Evolutionary conservation across 2,888 invertebrate species (phyloP).

Genomic region (Dryobotodes eremita): DNA sequence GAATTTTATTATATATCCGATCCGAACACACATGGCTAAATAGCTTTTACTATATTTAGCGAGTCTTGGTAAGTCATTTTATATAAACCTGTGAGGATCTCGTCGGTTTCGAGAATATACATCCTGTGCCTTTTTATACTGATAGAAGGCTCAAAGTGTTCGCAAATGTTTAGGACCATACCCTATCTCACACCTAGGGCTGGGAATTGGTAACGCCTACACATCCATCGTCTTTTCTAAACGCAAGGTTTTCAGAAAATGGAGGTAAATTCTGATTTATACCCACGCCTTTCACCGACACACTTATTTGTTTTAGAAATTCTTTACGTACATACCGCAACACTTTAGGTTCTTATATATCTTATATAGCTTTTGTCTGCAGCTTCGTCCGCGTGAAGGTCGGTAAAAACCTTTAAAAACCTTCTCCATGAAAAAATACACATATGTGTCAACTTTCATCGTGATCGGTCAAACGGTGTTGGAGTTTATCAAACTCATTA

Average conservation of each 20-base stretch:
- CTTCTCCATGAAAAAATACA: not conserved
- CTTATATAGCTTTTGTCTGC: not conserved
- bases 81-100: too few relatives aligned
- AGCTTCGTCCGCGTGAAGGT: rapidly evolving
- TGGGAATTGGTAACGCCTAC: conserved; percentile 41
- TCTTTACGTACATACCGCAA: not conserved
- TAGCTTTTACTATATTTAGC: too few relatives aligned
- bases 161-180: not conserved
- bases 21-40: too few relatives aligned
- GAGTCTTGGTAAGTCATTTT: too few relatives aligned
- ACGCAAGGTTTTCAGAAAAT: conserved; percentile 28
- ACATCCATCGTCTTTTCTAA: conserved; percentile 21
- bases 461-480: not conserved
- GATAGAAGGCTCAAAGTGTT: not conserved
- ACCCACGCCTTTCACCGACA: not conserved
- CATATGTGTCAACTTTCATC: not conserved
- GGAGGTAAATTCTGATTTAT: conserved; percentile 26
- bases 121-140: too few relatives aligned
- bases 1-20: too few relatives aligned
- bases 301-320: conserved; percentile 8
- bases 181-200: not conserved
- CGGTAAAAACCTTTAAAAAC: not conserved
- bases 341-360: not conserved
- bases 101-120: too few relatives aligned
- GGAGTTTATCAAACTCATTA: not conserved